Percentiles rank a stretch among this genome's conserved stretches.
These are phyloP conservation scores for Watersipora subatra DNA, from an alignment of 1,140 invertebrate species.

Conservation along the genomic window DNA sequence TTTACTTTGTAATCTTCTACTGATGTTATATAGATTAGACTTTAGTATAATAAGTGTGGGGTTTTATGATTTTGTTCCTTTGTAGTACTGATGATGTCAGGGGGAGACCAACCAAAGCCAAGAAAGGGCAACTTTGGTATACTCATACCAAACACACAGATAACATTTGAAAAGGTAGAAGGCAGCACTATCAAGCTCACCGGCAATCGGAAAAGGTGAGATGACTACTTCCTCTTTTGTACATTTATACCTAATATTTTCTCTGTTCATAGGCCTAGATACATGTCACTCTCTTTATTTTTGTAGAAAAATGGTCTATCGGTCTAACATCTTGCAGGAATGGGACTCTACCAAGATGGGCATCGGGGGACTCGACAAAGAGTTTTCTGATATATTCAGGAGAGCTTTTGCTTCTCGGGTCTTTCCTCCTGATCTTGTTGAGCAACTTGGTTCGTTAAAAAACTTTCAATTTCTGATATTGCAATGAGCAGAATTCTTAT, in stretches of 20 bases:
- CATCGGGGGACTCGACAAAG: conserved; percentile 90
- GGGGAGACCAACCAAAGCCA: neutral
- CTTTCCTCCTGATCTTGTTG: conserved; percentile 90
- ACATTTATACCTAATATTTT: neutral
- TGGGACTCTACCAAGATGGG: conserved; percentile 99
- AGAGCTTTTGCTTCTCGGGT: conserved; percentile 95
- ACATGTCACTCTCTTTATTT: no score
- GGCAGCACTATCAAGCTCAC: conserved; percentile 43
- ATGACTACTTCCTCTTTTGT: neutral
- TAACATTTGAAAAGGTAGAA: conserved; percentile 88
- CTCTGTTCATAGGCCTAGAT: neutral
- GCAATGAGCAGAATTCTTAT: no score
- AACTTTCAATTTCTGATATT: no score
- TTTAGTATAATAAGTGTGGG: neutral
- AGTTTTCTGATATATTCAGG: conserved; percentile 95
- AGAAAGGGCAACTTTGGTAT: conserved; percentile 29
- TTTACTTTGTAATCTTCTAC: neutral
- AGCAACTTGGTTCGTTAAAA: conserved; percentile 68
- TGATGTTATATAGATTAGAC: neutral
- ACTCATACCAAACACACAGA: conserved; percentile 59
- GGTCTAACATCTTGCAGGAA: conserved; percentile 72
- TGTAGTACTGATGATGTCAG: neutral
- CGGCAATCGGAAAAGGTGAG: conserved; percentile 43
- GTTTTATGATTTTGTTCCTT: neutral
- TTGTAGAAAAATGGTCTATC: conserved; percentile 35